These are phyloP conservation scores for Astyanax mexicanus DNA, from an alignment of 2,797 vertebrate genomes.

Conservation along the genomic window DNA sequence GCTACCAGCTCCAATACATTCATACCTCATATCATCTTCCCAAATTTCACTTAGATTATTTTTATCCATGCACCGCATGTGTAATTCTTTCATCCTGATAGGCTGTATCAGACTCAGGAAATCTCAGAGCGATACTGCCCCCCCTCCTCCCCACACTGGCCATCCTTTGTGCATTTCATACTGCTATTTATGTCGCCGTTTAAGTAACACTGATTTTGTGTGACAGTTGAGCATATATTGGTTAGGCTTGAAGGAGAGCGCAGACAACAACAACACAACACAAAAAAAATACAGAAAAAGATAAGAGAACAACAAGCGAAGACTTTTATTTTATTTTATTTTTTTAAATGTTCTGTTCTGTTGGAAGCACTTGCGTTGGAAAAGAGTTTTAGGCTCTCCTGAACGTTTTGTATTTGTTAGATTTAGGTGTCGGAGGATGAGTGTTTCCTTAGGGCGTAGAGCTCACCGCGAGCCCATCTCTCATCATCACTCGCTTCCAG, in stretches of 20 bases:
- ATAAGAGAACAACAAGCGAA: slow-evolving; percentile 53
- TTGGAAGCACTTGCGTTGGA: neutral
- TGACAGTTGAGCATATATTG: slow-evolving; percentile 92
- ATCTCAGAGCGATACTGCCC: slow-evolving; percentile 33
- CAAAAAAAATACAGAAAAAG: slow-evolving; percentile 63
- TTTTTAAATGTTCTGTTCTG: neutral
- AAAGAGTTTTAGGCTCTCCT: slow-evolving; percentile 66
- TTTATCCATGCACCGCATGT: neutral
- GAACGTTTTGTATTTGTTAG: slow-evolving; percentile 82
- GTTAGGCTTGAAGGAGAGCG: slow-evolving; percentile 86
- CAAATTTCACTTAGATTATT: neutral
- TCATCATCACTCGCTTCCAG: slow-evolving; percentile 78
- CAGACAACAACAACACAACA: slow-evolving; percentile 77
- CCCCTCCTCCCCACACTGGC: slow-evolving; percentile 72
- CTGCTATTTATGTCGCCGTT: slow-evolving; percentile 85
- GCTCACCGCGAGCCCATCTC: slow-evolving; percentile 83
- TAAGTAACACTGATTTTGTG: slow-evolving; percentile 88
- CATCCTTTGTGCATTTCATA: slow-evolving; percentile 84
- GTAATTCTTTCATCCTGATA: neutral
- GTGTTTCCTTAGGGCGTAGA: slow-evolving; percentile 77
- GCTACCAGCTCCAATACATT: slow-evolving; percentile 62
- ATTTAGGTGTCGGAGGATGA: slow-evolving; percentile 83
- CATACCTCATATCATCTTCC: slow-evolving; percentile 14
- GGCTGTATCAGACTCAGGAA: slow-evolving; percentile 11
- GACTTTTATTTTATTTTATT: neutral